These are phyloP conservation scores for Hippocampus comes DNA, from an alignment of 2,113 vertebrate species.

Conservation along the genomic window DNA sequence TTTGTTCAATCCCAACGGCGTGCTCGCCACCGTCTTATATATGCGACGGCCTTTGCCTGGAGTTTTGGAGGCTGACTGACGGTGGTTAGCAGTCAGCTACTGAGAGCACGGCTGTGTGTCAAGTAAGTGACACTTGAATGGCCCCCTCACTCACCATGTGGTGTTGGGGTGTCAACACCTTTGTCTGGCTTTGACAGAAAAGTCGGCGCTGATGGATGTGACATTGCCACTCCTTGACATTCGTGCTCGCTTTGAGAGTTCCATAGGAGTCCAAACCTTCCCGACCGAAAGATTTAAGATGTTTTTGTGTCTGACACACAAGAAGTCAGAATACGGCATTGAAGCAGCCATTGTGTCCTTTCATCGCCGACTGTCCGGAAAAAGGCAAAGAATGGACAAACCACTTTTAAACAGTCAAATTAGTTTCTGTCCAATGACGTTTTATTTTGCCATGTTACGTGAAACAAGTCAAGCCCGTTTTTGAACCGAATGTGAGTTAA, in stretches of 20 bases:
- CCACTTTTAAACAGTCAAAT: no score
- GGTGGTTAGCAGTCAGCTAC: conserved; percentile 51
- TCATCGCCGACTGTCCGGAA: conserved; percentile 72
- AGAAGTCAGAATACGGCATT: conserved; percentile 39
- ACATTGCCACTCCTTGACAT: conserved; percentile 68
- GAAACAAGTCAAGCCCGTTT: no score
- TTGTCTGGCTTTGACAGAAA: conserved; percentile 72
- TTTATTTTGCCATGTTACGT: no score
- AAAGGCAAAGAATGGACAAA: conserved; percentile 18
- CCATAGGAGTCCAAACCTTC: conserved; percentile 40
- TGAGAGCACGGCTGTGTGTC: conserved; percentile 60
- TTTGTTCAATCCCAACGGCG: conserved; percentile 50
- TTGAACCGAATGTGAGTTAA: no score
- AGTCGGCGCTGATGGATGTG: conserved; percentile 73
- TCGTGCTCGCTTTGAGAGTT: conserved; percentile 56
- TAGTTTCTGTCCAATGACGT: no score
- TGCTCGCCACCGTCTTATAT: conserved; percentile 44
- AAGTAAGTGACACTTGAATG: conserved; percentile 65
- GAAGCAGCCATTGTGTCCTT: conserved; percentile 74
- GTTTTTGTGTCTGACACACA: conserved; percentile 14
- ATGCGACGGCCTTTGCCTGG: conserved; percentile 67
- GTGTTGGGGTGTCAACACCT: conserved; percentile 70
- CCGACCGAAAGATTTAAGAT: conserved; percentile 20
- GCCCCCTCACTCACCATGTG: conserved; percentile 60
- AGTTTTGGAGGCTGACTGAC: conserved; percentile 63